Base-by-base conservation (phyloP, 2,888 invertebrate genomes). In the Terebella lapidaria region DNA sequence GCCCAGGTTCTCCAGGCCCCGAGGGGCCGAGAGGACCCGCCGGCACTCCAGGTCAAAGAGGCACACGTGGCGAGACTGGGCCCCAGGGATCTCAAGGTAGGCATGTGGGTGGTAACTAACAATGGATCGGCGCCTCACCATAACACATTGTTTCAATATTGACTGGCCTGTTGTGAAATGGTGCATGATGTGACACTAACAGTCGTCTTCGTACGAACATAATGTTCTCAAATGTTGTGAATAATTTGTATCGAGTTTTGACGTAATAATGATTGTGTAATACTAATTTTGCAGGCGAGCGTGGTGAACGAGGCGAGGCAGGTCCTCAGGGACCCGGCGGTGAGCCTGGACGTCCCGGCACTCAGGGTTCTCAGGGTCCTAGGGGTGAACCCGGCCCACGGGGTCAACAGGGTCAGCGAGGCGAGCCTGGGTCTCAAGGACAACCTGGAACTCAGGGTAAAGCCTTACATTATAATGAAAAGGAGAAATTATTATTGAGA, bases 11-110 rank as follows among this genome's bases (percentile, higher is more conserved):
- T 27, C 28, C 18, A 10, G 61, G 64, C 51, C 35, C 18, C 28
- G 58, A 10, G 26, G 64, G 64, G 47, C 20, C 53, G 22, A 24
- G 27, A 27, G 53, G 53, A 53, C 26, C 27, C 15, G 5, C 53
- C 15, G 53, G 53, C 10, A 10, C 53, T 10, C 15, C 27, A 5
- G 53, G 53, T 5, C 88, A 90, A 30, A 86, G 89, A 4, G 94
- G 94, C 30, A 88, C 90, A 3, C 85, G 54, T 54, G 64, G 56
- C 5, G 46, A 18, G 22, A 47, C 4, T 24, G 56, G 53, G 10
- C 15, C 10, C 5, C n/a, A 56, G 22, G 65, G 65, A 47, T 29
- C 29, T 1, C 47, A 29, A 24, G 65, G 65, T 30, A 4, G n/a
- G 26, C 28, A 52, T 15, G 68, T 60, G 18, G 28, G 2, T 15